A percentile compares a stretch with the other conserved stretches of the same genome.
Conservation (phyloP, 2,797 vertebrate genomes). For the Myoxocephalus aenaeus region DNA sequence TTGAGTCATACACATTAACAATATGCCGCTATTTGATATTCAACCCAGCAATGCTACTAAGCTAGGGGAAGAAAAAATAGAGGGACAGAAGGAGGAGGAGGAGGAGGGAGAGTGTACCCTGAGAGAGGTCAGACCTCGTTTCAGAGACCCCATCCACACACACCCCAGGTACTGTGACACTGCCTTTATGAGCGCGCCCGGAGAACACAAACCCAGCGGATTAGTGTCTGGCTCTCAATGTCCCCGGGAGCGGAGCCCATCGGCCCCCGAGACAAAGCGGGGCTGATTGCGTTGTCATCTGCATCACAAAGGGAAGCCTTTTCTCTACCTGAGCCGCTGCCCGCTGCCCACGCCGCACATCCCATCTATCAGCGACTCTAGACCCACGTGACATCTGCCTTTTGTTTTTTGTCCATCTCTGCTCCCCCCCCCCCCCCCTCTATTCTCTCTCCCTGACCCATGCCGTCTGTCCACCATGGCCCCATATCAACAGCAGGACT, state of each 20-base stretch:
- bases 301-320: constrained; percentile 83
- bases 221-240: constrained; percentile 80
- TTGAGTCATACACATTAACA: constrained; percentile 49
- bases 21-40: constrained; percentile 43
- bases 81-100: constrained; percentile 40
- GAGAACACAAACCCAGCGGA: constrained; percentile 79
- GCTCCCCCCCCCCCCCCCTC: constrained; percentile 1
- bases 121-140: constrained; percentile 84
- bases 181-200: constrained; percentile 73
- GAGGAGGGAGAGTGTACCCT: constrained; percentile 68
- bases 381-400: constrained; percentile 71
- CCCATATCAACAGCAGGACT: constrained; percentile 55
- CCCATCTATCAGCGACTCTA: constrained; percentile 75
- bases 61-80: constrained; percentile 22
- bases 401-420: constrained; percentile 64
- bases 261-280: constrained; percentile 76
- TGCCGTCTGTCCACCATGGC: constrained; percentile 69
- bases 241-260: constrained; percentile 78
- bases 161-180: constrained; percentile 81
- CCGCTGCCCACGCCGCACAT: constrained; percentile 52
- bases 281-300: constrained; percentile 85
- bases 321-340: constrained; percentile 79
- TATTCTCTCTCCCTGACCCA: constrained; percentile 51
- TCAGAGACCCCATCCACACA: constrained; percentile 74
- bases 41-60: constrained; percentile 21